Evolutionary conservation across 2,888 invertebrate species (phyloP).

Genomic region (Aricia artaxerxes): DNA sequence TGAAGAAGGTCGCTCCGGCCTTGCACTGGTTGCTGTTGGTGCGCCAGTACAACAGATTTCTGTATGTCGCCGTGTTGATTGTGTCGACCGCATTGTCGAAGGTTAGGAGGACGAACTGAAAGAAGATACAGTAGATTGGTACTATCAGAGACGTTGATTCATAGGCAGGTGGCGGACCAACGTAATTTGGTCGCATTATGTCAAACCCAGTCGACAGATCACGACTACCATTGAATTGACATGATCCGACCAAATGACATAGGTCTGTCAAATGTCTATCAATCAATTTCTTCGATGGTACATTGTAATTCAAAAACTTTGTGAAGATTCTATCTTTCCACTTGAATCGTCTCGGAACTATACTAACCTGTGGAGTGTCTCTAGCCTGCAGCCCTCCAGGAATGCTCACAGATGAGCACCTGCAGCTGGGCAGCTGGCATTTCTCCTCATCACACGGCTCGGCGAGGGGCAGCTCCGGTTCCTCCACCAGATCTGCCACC

Average conservation of each 20-base stretch:
- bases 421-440: constrained; percentile 70
- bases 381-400: constrained; percentile 56
- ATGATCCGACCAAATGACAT: no score
- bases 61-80: constrained; percentile 77
- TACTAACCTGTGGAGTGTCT: constrained; percentile 69
- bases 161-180: no score
- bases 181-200: no score
- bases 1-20: constrained; percentile 83
- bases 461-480: constrained; percentile 43
- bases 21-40: constrained; percentile 83
- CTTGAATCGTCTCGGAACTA: neutral
- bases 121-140: constrained; percentile 33
- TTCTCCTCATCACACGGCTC: constrained; percentile 48
- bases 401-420: constrained; percentile 61
- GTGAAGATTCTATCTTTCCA: neutral
- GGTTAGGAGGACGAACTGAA: constrained; percentile 83
- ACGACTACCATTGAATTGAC: no score
- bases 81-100: constrained; percentile 83
- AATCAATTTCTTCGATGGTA: no score
- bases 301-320: neutral
- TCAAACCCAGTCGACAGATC: no score
- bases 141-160: no score
- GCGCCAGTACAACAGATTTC: constrained; percentile 70
- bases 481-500: constrained; percentile 33
- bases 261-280: no score